Percentiles rank a stretch among this genome's conserved stretches.
Evolutionary conservation across 2,113 vertebrate genomes (phyloP).

Genomic region (Colossoma macropomum): DNA sequence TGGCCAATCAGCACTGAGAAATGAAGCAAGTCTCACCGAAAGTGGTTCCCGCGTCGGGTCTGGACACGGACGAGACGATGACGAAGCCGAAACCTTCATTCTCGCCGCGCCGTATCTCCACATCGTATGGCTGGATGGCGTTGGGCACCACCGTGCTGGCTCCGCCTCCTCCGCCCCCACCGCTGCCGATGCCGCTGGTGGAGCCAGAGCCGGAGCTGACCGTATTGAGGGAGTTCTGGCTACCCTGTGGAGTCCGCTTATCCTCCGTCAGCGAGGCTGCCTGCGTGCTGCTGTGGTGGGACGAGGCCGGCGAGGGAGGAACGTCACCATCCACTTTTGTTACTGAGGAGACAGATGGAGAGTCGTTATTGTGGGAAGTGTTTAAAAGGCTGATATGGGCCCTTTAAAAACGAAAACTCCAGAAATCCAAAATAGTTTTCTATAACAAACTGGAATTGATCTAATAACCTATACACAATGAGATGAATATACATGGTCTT

Average conservation of each 20-base stretch:
- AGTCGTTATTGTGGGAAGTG: background rate
- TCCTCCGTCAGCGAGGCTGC: slow-evolving; percentile 92
- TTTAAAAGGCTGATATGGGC: too few species aligned
- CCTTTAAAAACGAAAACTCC: too few species aligned
- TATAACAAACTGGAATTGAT: too few species aligned
- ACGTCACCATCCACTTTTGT: slow-evolving; percentile 91
- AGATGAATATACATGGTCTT: too few species aligned
- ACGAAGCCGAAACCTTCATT: slow-evolving; percentile 97
- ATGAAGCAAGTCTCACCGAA: slow-evolving; percentile 84
- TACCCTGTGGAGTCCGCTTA: slow-evolving; percentile 94
- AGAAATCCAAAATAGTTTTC: too few species aligned
- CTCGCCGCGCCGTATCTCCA: slow-evolving; percentile 93
- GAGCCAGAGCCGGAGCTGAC: slow-evolving; percentile 96
- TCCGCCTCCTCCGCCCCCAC: slow-evolving; percentile 81
- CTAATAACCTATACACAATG: too few species aligned
- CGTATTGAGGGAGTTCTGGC: slow-evolving; percentile 97
- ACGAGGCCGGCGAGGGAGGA: slow-evolving; percentile 93
- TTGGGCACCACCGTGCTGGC: slow-evolving; percentile 79
- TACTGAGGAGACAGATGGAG: slow-evolving; percentile 60
- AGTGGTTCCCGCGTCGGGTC: slow-evolving; percentile 93
- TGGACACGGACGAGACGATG: slow-evolving; percentile 95
- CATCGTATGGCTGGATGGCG: slow-evolving; percentile 90
- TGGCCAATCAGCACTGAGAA: background rate
- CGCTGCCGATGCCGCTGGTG: slow-evolving; percentile 88
- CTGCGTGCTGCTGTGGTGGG: slow-evolving; percentile 97